These are phyloP conservation scores for Crotalus viridis DNA, from an alignment of 2,113 vertebrate genomes.

Conservation along the genomic window DNA sequence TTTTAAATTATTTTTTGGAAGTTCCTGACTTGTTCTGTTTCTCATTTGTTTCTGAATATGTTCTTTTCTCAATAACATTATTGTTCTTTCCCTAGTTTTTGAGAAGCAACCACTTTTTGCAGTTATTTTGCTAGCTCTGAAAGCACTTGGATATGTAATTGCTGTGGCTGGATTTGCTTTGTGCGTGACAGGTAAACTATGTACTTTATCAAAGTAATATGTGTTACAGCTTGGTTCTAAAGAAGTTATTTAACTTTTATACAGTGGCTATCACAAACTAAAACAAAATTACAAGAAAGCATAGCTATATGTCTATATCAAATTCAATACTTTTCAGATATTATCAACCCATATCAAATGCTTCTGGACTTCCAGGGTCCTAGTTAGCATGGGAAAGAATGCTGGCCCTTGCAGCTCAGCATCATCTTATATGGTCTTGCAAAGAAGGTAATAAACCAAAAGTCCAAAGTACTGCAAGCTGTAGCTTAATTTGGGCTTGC, in stretches of 20 bases:
- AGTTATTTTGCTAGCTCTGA: slow-evolving; percentile 59
- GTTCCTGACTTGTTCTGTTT: neutral
- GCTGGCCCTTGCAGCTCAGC: neutral
- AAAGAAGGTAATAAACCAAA: neutral
- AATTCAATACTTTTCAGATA: neutral
- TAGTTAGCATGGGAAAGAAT: neutral
- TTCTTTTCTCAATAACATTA: slow-evolving; percentile 5
- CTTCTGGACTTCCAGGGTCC: neutral
- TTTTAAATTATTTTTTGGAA: slow-evolving; percentile 13
- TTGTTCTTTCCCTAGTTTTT: slow-evolving; percentile 51
- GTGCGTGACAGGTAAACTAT: slow-evolving; percentile 68
- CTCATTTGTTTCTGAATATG: neutral
- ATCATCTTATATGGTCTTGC: neutral
- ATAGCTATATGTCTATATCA: neutral
- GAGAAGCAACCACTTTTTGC: slow-evolving; percentile 43
- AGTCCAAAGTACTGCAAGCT: neutral
- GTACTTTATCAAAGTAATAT: neutral
- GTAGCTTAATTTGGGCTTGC: neutral
- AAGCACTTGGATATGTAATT: slow-evolving; percentile 67
- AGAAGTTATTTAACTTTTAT: slow-evolving; percentile 9
- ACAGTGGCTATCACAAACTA: neutral
- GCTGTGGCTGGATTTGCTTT: slow-evolving; percentile 69
- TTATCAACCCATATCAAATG: neutral
- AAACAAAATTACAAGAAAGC: neutral
- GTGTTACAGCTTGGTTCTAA: neutral